phyloP scores from a whole-genome alignment of 2,113 vertebrate genomes.

The Hydrochoerus hydrochaeris region DNA sequence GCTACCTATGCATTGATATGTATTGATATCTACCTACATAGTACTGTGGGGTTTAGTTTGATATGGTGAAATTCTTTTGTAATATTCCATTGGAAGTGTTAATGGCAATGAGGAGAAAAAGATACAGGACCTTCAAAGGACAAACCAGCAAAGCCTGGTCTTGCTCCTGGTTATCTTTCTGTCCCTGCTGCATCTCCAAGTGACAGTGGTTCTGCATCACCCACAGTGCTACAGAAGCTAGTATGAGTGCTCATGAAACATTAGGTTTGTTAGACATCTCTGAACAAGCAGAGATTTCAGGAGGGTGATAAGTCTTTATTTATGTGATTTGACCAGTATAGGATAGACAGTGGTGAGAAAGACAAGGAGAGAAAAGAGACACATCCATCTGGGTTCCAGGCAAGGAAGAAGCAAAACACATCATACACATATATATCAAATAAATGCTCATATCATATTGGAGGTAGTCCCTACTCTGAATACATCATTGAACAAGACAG shows the following conservation, averaged over 20 bases:
- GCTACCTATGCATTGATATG: no score
- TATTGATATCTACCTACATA: background rate
- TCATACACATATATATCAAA: background rate
- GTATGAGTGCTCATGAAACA: background rate
- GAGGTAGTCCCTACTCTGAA: background rate
- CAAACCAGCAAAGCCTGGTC: background rate
- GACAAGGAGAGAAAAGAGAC: no score
- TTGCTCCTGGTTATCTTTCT: background rate
- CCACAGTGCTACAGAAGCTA: no score
- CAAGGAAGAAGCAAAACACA: background rate
- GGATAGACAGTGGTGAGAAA: background rate
- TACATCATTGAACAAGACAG: background rate
- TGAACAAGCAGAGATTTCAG: background rate
- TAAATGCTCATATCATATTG: background rate
- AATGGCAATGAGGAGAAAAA: background rate
- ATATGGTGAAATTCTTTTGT: background rate
- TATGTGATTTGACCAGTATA: background rate
- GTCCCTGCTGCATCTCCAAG: background rate
- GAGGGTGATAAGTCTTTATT: background rate
- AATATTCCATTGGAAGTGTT: background rate
- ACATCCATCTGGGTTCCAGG: no score
- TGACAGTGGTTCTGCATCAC: background rate
- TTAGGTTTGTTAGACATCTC: background rate
- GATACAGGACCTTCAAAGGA: background rate
- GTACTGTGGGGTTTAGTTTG: background rate